Percentiles rank a stretch among this genome's conserved stretches.
These are phyloP conservation scores for Notolabrus celidotus DNA, from an alignment of 2,797 vertebrate species.

Conservation along the genomic window DNA sequence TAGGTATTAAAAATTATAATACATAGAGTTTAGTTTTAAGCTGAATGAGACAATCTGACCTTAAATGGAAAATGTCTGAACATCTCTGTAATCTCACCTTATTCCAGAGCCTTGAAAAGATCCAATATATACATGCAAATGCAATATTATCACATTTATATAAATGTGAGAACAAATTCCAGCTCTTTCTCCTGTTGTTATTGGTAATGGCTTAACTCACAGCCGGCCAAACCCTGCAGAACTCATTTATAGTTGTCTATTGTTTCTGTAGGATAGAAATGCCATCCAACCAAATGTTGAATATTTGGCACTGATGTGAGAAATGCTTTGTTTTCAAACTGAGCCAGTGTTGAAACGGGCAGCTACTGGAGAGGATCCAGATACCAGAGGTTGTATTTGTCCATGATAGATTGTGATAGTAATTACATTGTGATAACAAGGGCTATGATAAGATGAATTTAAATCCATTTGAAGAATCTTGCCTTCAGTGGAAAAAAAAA, in stretches of 20 bases:
- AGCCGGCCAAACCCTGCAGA: slow-evolving; percentile 2
- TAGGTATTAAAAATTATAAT: slow-evolving; percentile 13
- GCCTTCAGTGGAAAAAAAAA: neutral
- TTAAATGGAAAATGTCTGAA: slow-evolving; percentile 12
- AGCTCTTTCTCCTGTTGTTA: neutral
- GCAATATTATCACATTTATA: slow-evolving; percentile 8
- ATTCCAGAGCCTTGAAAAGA: slow-evolving; percentile 41
- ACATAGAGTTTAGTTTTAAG: slow-evolving; percentile 26
- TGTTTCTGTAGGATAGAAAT: slow-evolving; percentile 2
- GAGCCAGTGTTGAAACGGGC: slow-evolving; percentile 26
- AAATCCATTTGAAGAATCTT: neutral
- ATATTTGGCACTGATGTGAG: slow-evolving; percentile 29
- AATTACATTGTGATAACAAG: slow-evolving; percentile 25
- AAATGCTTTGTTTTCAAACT: slow-evolving; percentile 18
- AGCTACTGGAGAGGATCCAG: slow-evolving; percentile 30
- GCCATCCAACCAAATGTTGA: slow-evolving; percentile 14
- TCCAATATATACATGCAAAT: slow-evolving; percentile 14
- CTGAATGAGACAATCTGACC: slow-evolving; percentile 47
- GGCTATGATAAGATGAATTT: slow-evolving; percentile 17
- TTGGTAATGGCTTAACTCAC: slow-evolving; percentile 7
- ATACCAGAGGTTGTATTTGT: slow-evolving; percentile 35
- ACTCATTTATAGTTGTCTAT: slow-evolving; percentile 9
- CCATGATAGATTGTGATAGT: slow-evolving; percentile 9
- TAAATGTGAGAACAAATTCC: slow-evolving; percentile 10
- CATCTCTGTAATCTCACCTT: slow-evolving; percentile 23